Conservation (phyloP, 2,888 invertebrate genomes). For the Xestia ashworthii region DNA sequence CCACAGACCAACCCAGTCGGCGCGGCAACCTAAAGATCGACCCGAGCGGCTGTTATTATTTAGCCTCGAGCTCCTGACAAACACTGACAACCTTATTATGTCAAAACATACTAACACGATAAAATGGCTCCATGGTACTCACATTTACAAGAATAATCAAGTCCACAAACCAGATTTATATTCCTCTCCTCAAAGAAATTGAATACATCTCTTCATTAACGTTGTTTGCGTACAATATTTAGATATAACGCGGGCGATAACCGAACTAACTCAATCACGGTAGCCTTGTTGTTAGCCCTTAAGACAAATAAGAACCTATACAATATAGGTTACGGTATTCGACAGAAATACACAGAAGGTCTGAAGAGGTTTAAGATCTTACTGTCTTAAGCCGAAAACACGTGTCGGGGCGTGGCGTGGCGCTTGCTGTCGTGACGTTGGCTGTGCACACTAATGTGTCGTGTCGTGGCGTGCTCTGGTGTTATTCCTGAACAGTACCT, state of each 20-base stretch:
- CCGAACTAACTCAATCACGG: constrained; percentile 47
- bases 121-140: background rate
- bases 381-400: too few species aligned
- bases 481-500: too few species aligned
- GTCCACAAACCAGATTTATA: background rate
- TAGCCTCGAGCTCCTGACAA: too few species aligned
- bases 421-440: too few species aligned
- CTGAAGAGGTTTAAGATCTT: background rate
- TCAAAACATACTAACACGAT: background rate
- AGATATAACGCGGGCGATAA: constrained; percentile 37
- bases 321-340: constrained; percentile 21
- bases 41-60: too few species aligned
- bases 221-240: constrained; percentile 41
- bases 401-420: too few species aligned
- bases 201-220: constrained; percentile 4
- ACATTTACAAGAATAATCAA: background rate
- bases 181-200: background rate
- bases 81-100: background rate
- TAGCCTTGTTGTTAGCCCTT: constrained; percentile 33
- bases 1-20: too few species aligned
- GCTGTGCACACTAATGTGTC: too few species aligned
- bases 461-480: too few species aligned
- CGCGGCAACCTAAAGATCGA: too few species aligned
- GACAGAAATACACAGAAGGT: constrained; percentile 8
- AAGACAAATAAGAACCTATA: constrained; percentile 40